Conservation (phyloP, 2,797 vertebrate genomes). For the Peromyscus attwateri region DNA sequence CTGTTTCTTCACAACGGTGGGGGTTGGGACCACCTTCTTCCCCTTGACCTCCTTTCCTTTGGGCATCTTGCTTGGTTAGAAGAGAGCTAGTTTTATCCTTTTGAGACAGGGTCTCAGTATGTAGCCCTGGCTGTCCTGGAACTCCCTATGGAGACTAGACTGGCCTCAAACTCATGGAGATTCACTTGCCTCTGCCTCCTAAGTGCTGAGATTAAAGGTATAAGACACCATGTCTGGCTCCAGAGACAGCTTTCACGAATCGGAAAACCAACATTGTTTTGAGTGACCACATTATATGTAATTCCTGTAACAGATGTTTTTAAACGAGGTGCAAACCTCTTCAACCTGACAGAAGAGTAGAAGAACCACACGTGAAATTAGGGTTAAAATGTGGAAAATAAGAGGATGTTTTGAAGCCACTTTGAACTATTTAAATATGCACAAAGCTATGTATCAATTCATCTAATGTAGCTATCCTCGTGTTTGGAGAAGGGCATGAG, state of each 20-base stretch:
- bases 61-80: no score
- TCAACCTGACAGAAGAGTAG: not conserved
- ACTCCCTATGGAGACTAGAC: not conserved
- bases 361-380: not conserved
- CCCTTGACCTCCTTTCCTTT: no score
- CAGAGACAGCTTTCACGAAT: not conserved
- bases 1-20: no score
- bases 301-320: not conserved
- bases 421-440: not conserved
- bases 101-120: not conserved
- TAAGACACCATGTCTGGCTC: not conserved
- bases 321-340: slow-evolving; percentile 51
- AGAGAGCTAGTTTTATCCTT: not conserved
- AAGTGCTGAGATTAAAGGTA: not conserved
- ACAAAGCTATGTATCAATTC: not conserved
- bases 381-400: slow-evolving; percentile 12
- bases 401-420: slow-evolving; percentile 17
- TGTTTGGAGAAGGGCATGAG: not conserved
- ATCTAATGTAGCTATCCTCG: not conserved
- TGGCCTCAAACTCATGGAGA: not conserved
- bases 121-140: not conserved
- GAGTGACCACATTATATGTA: not conserved
- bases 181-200: not conserved
- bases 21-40: no score
- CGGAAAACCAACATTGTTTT: slow-evolving; percentile 27